Evolutionary conservation across 2,888 invertebrate genomes (phyloP).

Genomic region (Drosophila paramelanica): DNA sequence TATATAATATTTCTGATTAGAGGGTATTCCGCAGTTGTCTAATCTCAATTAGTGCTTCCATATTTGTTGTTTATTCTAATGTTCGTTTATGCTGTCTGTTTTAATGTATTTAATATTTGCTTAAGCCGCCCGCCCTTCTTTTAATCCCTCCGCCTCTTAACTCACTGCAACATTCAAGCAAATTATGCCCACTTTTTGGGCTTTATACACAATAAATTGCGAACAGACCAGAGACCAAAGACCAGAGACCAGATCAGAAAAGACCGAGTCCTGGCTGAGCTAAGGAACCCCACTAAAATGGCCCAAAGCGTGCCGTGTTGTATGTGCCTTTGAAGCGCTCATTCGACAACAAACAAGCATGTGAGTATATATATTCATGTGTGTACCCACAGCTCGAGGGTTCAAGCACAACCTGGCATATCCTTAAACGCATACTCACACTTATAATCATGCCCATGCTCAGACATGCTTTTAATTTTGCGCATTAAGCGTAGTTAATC

Average conservation of each 20-base stretch:
- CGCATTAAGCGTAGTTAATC: constrained; percentile 78
- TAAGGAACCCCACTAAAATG: constrained; percentile 58
- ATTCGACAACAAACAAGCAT: constrained; percentile 16
- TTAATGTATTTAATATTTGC: constrained; percentile 77
- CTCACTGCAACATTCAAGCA: constrained; percentile 26
- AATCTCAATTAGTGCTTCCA: not conserved
- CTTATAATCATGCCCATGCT: constrained; percentile 20
- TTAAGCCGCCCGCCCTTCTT: constrained; percentile 43
- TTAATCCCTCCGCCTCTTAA: not conserved
- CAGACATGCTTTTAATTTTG: constrained; percentile 74
- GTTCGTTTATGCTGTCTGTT: constrained; percentile 64
- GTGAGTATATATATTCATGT: constrained; percentile 21
- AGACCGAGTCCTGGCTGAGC: constrained; percentile 30
- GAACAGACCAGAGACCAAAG: constrained; percentile 15
- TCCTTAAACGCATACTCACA: constrained; percentile 5
- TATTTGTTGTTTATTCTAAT: constrained; percentile 40
- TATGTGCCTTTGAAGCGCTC: constrained; percentile 67
- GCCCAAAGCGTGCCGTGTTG: constrained; percentile 60
- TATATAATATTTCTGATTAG: not conserved
- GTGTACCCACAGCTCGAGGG: constrained; percentile 14
- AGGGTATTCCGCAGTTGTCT: not conserved
- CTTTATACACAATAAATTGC: constrained; percentile 71
- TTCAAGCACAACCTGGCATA: constrained; percentile 35
- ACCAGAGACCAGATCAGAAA: constrained; percentile 26
- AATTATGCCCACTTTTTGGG: constrained; percentile 67